Conservation (phyloP, 2,113 vertebrate genomes). For the Chitala chitala region DNA sequence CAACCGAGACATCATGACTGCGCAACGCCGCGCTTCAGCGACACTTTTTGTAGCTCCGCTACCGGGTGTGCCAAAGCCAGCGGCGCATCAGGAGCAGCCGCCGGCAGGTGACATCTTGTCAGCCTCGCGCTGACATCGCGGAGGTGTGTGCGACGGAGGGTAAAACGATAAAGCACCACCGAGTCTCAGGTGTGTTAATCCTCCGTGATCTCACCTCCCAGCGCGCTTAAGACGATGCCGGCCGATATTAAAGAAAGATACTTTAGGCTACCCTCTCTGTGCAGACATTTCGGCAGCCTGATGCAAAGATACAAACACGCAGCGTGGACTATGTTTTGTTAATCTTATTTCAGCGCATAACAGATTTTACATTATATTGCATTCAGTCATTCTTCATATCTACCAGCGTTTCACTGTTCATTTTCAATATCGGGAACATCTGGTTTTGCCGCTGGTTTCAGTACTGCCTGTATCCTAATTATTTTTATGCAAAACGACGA, state of each 20-base stretch:
- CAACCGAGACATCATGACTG: neutral
- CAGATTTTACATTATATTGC: slow-evolving; percentile 14
- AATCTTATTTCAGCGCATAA: slow-evolving; percentile 32
- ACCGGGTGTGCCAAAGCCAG: neutral
- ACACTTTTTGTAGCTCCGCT: neutral
- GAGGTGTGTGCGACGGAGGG: slow-evolving; percentile 8
- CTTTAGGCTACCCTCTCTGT: slow-evolving; percentile 2
- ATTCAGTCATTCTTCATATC: slow-evolving; percentile 32
- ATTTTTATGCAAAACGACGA: slow-evolving; percentile 51
- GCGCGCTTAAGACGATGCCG: neutral
- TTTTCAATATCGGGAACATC: slow-evolving; percentile 34
- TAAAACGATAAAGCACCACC: neutral
- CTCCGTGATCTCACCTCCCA: slow-evolving; percentile 11
- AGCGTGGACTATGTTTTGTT: slow-evolving; percentile 31
- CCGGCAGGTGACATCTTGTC: slow-evolving; percentile 23
- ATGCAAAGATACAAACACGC: neutral
- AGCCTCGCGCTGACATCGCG: slow-evolving; percentile 1
- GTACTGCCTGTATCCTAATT: slow-evolving; percentile 46
- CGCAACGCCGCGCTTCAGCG: neutral
- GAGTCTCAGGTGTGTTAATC: slow-evolving; percentile 18
- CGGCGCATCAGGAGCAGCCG: neutral
- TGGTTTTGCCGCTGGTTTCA: slow-evolving; percentile 37
- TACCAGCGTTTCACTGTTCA: slow-evolving; percentile 30
- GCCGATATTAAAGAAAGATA: neutral
- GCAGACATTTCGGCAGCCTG: slow-evolving; percentile 1